A percentile compares a stretch with the other conserved stretches of the same genome.
phyloP scores from a whole-genome alignment of 2,113 vertebrate genomes.

The Collichthys lucidus region DNA sequence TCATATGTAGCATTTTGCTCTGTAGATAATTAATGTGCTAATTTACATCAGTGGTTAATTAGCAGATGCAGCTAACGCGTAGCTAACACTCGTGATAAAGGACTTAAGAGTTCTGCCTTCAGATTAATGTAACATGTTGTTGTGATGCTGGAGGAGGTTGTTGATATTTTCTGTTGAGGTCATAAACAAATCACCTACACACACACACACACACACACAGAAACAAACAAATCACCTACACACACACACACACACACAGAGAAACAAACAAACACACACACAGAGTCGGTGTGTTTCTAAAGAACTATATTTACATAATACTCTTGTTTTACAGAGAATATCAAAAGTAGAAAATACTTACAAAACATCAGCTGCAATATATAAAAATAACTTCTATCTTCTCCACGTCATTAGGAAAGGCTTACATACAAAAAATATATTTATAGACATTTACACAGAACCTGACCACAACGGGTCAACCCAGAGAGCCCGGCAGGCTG shows the following conservation, averaged over 20 bases:
- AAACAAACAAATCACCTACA: no score
- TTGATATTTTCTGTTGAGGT: no score
- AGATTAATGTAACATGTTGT: no score
- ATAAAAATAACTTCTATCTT: constrained; percentile 89
- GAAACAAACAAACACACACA: not conserved
- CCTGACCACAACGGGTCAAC: not conserved
- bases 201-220: no score
- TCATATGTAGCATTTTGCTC: no score
- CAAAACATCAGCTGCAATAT: constrained; percentile 84
- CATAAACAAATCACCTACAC: no score
- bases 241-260: not conserved
- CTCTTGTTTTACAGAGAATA: constrained; percentile 86
- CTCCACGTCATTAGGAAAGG: constrained; percentile 81
- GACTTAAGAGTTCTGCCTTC: no score
- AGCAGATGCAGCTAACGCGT: no score
- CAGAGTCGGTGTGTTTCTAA: constrained; percentile 73
- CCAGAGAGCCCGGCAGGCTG: constrained; percentile 18
- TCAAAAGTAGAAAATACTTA: constrained; percentile 90
- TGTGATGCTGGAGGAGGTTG: no score
- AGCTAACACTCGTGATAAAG: no score
- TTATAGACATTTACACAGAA: constrained; percentile 78
- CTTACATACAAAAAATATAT: constrained; percentile 85
- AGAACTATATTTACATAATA: constrained; percentile 89
- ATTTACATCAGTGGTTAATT: no score
- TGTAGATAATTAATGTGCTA: no score